Evolutionary conservation across 2,797 vertebrate genomes (phyloP).

Genomic region (Potorous gilbertii): DNA sequence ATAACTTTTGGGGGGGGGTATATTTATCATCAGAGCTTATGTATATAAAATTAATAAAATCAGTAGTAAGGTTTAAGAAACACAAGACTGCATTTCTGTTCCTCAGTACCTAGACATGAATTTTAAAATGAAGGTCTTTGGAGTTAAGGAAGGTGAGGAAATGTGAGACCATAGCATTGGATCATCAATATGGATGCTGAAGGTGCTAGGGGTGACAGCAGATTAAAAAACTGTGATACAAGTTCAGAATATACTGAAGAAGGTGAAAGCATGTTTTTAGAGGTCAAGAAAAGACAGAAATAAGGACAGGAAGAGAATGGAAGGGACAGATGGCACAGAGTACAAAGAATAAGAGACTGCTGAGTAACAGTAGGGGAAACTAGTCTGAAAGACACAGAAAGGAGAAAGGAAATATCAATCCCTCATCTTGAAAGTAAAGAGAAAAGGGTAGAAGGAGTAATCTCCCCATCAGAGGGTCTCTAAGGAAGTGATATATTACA

Average conservation of each 20-base stretch:
- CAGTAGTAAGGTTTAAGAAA: no score
- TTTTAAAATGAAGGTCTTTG: background rate
- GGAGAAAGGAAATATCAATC: background rate
- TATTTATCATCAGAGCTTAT: no score
- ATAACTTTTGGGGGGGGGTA: no score
- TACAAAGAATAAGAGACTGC: background rate
- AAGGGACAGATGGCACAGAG: background rate
- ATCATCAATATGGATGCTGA: background rate
- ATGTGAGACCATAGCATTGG: background rate
- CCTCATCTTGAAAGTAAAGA: background rate
- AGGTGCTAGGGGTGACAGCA: background rate
- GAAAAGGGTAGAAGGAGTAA: background rate
- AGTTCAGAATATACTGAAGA: background rate
- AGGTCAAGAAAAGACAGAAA: background rate
- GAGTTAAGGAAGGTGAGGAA: background rate
- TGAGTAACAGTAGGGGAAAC: background rate
- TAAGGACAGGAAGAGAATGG: background rate
- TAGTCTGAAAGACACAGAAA: background rate
- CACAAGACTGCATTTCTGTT: background rate
- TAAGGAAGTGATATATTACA: background rate
- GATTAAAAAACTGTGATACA: background rate
- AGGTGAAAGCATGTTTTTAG: background rate
- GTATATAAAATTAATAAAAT: no score
- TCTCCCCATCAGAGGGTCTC: background rate
- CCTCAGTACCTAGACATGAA: background rate